Evolutionary conservation across 2,797 vertebrate species (phyloP).

Genomic region (Poeciliopsis paucimaculata): DNA sequence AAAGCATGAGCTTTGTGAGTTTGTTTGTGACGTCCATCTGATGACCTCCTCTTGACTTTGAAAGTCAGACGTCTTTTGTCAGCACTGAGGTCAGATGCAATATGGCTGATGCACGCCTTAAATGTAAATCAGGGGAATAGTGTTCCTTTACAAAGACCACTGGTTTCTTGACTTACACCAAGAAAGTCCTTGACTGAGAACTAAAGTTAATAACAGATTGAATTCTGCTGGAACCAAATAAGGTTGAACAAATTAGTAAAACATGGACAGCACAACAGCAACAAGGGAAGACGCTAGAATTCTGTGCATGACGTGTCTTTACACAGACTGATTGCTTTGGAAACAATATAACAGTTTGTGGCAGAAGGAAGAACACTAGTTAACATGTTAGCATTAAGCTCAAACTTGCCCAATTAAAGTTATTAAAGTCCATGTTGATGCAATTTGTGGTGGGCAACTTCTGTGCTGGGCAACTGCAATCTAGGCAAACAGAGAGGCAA

Average conservation of each 20-base stretch:
- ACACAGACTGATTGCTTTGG: not conserved
- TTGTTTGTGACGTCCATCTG: conserved; percentile 72
- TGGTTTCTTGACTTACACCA: not conserved
- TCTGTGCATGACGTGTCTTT: not conserved
- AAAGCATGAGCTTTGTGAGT: conserved; percentile 58
- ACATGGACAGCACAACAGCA: not conserved
- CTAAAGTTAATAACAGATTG: not conserved
- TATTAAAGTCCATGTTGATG: not conserved
- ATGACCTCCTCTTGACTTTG: conserved; percentile 45
- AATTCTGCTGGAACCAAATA: not conserved
- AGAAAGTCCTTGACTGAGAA: not conserved
- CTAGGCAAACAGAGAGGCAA: not conserved
- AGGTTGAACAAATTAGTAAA: not conserved
- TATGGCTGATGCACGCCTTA: not conserved
- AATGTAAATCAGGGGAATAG: not conserved
- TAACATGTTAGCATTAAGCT: not conserved
- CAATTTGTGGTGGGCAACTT: not conserved
- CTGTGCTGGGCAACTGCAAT: not conserved
- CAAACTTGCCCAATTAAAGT: not conserved
- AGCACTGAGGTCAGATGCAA: not conserved
- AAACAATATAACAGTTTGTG: not conserved
- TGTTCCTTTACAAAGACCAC: conserved; percentile 1
- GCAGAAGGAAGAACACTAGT: not conserved
- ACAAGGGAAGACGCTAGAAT: not conserved
- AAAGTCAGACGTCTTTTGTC: not conserved